phyloP scores from a whole-genome alignment of 53 echinoderm and acorn worm genomes.

The Glandiceps talaboti region DNA sequence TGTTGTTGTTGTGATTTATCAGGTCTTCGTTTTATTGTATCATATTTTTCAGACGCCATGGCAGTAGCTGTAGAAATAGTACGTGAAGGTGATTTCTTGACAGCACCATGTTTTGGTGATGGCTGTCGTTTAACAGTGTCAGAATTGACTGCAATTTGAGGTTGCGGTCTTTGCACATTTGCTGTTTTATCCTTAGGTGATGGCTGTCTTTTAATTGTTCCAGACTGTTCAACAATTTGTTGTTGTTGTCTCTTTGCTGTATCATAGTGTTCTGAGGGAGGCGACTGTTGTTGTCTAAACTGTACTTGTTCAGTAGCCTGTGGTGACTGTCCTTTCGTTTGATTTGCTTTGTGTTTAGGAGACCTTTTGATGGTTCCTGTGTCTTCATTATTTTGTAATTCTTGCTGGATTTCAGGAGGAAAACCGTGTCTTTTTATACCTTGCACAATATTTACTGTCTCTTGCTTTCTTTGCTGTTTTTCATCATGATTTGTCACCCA shows the following conservation, averaged over 20 bases:
- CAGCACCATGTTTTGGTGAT: not conserved
- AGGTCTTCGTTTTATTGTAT: not conserved
- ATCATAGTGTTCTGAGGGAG: not conserved
- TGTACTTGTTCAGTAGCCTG: not conserved
- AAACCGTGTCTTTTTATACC: not conserved
- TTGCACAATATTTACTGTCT: not conserved
- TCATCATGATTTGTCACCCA: too few relatives aligned
- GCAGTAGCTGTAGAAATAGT: not conserved
- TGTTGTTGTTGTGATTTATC: not conserved
- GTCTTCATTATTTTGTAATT: not conserved
- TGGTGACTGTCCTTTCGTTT: not conserved
- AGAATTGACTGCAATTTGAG: not conserved
- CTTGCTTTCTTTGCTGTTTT: not conserved
- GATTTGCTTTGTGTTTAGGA: not conserved
- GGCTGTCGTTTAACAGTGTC: not conserved
- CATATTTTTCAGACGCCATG: not conserved
- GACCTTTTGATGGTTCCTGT: not conserved
- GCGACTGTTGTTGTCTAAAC: not conserved
- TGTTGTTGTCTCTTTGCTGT: not conserved
- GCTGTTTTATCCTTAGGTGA: too few relatives aligned
- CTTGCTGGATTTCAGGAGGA: not conserved
- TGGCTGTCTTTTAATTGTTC: slow-evolving; percentile 65
- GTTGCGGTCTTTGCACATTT: slow-evolving; percentile 50
- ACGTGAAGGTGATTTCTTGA: not conserved
- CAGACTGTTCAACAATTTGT: slow-evolving; percentile 19